Evolutionary conservation across 1,140 invertebrate species (phyloP).

Genomic region (Cataglyphis hispanica): DNA sequence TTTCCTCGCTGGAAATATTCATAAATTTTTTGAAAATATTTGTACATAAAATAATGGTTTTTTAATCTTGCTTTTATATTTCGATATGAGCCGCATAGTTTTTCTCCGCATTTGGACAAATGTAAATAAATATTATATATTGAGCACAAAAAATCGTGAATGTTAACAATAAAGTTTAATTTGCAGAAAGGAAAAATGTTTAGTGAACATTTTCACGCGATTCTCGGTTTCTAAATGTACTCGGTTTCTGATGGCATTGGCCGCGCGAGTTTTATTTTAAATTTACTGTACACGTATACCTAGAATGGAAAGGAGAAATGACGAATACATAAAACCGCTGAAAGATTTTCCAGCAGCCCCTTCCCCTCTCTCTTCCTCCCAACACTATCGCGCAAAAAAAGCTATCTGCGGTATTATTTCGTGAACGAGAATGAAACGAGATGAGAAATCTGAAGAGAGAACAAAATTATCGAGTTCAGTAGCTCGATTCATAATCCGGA

Average conservation of each 20-base stretch:
- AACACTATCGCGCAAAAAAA: slow-evolving; percentile 35
- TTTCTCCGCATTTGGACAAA: neutral
- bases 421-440: neutral
- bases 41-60: neutral
- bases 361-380: no score
- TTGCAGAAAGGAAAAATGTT: neutral
- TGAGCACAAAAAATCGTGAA: neutral
- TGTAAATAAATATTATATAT: neutral
- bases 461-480: slow-evolving; percentile 43
- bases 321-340: neutral
- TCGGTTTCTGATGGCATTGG: no score
- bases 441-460: neutral
- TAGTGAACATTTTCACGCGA: neutral
- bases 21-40: neutral
- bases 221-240: neutral
- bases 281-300: neutral
- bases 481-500: slow-evolving; percentile 37
- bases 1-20: neutral
- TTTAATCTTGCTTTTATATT: neutral
- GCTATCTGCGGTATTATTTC: slow-evolving; percentile 12
- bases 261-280: neutral
- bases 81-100: neutral
- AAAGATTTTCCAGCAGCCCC: slow-evolving; percentile 10
- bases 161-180: neutral
- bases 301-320: neutral